phyloP scores from a whole-genome alignment of 2,797 vertebrate species.

The Malacoraja senta region DNA sequence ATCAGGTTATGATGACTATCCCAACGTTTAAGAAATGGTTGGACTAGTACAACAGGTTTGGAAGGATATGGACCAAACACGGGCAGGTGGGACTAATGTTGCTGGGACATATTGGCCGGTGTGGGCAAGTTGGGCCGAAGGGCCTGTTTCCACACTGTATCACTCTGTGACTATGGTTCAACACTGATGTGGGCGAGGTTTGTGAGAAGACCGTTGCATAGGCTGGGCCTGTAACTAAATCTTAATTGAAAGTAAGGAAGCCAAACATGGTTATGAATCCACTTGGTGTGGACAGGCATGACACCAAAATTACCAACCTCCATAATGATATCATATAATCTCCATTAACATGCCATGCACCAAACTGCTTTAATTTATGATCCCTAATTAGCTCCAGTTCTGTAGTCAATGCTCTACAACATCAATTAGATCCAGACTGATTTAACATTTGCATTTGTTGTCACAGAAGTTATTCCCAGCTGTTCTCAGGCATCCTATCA shows the following conservation, averaged over 20 bases:
- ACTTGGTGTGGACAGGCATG: neutral
- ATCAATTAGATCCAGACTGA: neutral
- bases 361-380: neutral
- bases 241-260: neutral
- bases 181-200: neutral
- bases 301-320: neutral
- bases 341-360: neutral
- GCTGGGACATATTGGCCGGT: no score
- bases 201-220: neutral
- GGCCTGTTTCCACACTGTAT: no score
- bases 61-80: no score
- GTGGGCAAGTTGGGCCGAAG: no score
- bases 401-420: neutral
- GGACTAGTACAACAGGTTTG: no score
- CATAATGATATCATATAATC: neutral
- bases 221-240: neutral
- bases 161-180: neutral
- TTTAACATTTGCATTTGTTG: neutral
- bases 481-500: no score
- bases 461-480: no score
- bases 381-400: neutral
- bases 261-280: neutral
- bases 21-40: no score
- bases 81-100: no score
- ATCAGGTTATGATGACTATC: no score